Evolutionary conservation across 2,888 invertebrate species (phyloP), one percentile per base, ranked within the genome.

Genomic region (Drosophila setosimentum): DNA sequence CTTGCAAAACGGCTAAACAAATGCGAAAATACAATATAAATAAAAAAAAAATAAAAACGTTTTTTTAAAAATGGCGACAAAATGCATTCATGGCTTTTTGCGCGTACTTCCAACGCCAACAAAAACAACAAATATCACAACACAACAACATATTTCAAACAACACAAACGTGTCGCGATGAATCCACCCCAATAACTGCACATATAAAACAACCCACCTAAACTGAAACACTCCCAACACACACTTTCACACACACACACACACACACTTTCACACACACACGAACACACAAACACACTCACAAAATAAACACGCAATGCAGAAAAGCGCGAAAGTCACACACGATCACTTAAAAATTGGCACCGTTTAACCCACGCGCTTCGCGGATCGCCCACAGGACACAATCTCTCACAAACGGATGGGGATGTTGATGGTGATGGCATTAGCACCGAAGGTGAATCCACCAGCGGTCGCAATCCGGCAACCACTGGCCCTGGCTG

Each of bases 381-480:
- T 91, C 93, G 93, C 91, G 92, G 93, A 89, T 93, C 92, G 91
- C 92, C 92, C 93, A 93, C 95, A 97, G 97, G 97, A 95, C 97
- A 97, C 95, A 97, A 97, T 95, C 95, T 97, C 95, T 97, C 97
- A 93, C 97, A 97, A 94, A 96, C 95, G 92, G 97, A 97, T 94
- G 97, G 96, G 92, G 97, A 97, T n/a, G 37, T 55, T n/a, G 97
- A 97, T 94, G 97, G 96, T 92, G 97, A 97, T 94, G 97, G 96
- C 91, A 97, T 96, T 94, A 97, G 97, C 93, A 95, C 96, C 91
- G 94, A 94, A 61, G 94, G 94, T 75, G 95, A 95, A 83, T 92
- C 92, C 66, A 91, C 89, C 87, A 94, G 93, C 72, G 93, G 93
- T 74, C 94, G 94, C 65, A 96, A 96, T 92, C 95, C 95, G 76